Evolutionary conservation across 2,888 invertebrate genomes (phyloP), one percentile per base, ranked within the genome.

Genomic region (Drosophila emarginata): DNA sequence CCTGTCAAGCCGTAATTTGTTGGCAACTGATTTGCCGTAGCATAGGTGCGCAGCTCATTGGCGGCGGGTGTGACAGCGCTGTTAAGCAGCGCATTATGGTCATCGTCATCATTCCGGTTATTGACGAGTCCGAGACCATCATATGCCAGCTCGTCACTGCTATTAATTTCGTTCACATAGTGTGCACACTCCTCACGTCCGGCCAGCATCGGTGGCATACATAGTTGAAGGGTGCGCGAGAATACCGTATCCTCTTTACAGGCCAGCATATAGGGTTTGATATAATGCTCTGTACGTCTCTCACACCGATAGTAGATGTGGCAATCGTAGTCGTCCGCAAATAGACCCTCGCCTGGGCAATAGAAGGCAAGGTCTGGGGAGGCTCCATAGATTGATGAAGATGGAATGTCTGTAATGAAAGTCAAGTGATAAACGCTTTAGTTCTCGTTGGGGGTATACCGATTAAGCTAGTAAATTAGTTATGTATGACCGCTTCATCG

Each of bases 231-330:
- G 26, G 93, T 93, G 40, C 94, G 93, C 86, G 96, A 95, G 88
- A 95, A 97, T 26, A 96, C 94, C 1, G 96, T 96, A 12, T 95
- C 96, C 39, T 94, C 94, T 15, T 94, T 95, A 88, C 97, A 97
- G 90, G 94, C 94, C 90, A 96, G 96, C 92, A 93, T 92, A 78
- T 94, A 95, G 12, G 94, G 93, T 6, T 93, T 94, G 62, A 91
- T 90, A 63, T 89, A 85, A 67, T 80, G 79, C 66, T 66, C 93
- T 45, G 93, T 93, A 87, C 94, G 94, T 79, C 93, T 93, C 15
- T 95, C 94, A 79, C 97, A 97, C 84, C 96, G 93, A 89, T 96
- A 96, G 91, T 96, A 97, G 60, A 94, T 92, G 57, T 93, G 93
- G 88, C 97, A 97, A 87, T 96, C 93, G n/a, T 89, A 89, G n/a